Percentiles rank a stretch among this genome's conserved stretches.
Evolutionary conservation across 1,140 invertebrate species (phyloP).

Genomic region (Calephelis nemesis): DNA sequence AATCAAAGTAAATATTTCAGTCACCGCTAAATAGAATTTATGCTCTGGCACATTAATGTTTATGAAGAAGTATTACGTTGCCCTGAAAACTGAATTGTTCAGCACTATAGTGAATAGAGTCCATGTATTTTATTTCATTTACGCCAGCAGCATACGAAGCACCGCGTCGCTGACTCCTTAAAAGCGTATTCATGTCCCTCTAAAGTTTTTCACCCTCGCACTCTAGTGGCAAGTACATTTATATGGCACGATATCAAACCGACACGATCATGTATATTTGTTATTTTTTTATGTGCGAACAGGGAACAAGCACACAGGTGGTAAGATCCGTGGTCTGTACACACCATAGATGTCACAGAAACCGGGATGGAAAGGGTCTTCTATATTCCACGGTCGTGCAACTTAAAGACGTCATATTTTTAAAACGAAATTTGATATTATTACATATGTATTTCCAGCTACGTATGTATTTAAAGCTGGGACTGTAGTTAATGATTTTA

Average conservation of each 20-base stretch:
- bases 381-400: too few relatives aligned
- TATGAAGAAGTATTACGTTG: slow-evolving; percentile 10
- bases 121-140: slow-evolving; percentile 17
- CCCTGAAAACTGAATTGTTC: slow-evolving; percentile 8
- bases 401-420: too few relatives aligned
- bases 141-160: slow-evolving; percentile 21
- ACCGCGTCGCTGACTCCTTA: slow-evolving; percentile 34
- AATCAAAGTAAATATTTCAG: slow-evolving; percentile 1
- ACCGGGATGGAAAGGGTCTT: too few relatives aligned
- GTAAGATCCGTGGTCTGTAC: too few relatives aligned
- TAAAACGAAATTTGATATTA: too few relatives aligned
- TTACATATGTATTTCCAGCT: too few relatives aligned
- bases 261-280: background rate
- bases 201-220: slow-evolving; percentile 38
- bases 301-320: too few relatives aligned
- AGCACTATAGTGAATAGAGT: slow-evolving; percentile 15
- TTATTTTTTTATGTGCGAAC: too few relatives aligned
- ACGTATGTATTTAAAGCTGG: too few relatives aligned
- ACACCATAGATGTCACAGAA: too few relatives aligned
- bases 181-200: slow-evolving; percentile 39
- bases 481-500: too few relatives aligned
- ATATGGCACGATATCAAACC: background rate
- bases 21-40: slow-evolving; percentile 5
- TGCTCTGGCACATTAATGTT: slow-evolving; percentile 10
- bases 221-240: slow-evolving; percentile 14